These are phyloP conservation scores for Drosophila paramelanica DNA, from an alignment of 2,888 invertebrate genomes.

Conservation along the genomic window DNA sequence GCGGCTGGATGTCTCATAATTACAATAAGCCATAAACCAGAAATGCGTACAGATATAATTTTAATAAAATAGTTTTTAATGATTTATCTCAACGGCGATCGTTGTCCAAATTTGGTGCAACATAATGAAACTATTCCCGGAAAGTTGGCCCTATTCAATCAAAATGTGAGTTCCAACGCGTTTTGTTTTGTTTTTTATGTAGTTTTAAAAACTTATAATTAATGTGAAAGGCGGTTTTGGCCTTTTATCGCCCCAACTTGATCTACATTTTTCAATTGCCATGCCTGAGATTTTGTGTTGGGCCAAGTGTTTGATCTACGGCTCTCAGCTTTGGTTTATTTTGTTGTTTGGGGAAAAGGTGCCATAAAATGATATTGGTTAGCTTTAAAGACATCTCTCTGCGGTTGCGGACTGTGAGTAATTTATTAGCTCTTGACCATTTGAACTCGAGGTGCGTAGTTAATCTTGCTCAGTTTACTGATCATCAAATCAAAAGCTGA, in stretches of 20 bases:
- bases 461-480: slow-evolving; percentile 74
- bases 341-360: slow-evolving; percentile 39
- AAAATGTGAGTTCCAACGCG: slow-evolving; percentile 64
- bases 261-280: slow-evolving; percentile 73
- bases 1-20: slow-evolving; percentile 41
- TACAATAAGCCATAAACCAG: slow-evolving; percentile 22
- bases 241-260: slow-evolving; percentile 71
- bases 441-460: slow-evolving; percentile 47
- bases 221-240: slow-evolving; percentile 67
- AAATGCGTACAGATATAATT: slow-evolving; percentile 40
- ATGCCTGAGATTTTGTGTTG: slow-evolving; percentile 7
- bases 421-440: slow-evolving; percentile 74
- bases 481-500: slow-evolving; percentile 63
- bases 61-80: slow-evolving; percentile 71
- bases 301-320: slow-evolving; percentile 41
- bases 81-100: slow-evolving; percentile 54
- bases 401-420: slow-evolving; percentile 30
- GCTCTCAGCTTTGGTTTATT: slow-evolving; percentile 19
- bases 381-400: slow-evolving; percentile 39
- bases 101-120: slow-evolving; percentile 53
- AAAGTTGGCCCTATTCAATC: slow-evolving; percentile 67
- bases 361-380: slow-evolving; percentile 61
- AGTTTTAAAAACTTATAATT: slow-evolving; percentile 77
- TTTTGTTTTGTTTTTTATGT: slow-evolving; percentile 45
- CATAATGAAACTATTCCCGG: slow-evolving; percentile 76